A percentile compares a stretch with the other conserved stretches of the same genome.
Conservation (phyloP, 2,797 vertebrate genomes). For the Taeniopygia guttata region DNA sequence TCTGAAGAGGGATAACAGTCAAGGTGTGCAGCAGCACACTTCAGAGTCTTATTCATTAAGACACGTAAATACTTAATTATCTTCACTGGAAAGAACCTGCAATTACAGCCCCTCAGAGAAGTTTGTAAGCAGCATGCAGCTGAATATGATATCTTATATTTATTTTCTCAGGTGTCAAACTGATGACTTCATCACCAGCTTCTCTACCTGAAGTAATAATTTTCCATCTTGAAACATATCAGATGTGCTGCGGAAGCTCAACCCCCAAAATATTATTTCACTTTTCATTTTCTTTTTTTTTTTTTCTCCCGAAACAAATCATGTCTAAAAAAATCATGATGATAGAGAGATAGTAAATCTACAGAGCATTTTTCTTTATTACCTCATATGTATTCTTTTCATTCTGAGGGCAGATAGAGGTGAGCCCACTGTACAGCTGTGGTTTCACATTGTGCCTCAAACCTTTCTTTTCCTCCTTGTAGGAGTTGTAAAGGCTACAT, state of each 20-base stretch:
- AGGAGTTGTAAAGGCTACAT: background rate
- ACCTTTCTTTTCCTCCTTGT: background rate
- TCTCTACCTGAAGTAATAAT: background rate
- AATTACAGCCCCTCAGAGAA: background rate
- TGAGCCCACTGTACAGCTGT: background rate
- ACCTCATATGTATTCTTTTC: background rate
- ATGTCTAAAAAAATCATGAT: background rate
- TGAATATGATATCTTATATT: background rate
- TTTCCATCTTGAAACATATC: background rate
- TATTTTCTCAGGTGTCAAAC: background rate
- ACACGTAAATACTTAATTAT: background rate
- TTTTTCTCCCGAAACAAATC: fast-evolving
- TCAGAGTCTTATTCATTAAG: background rate
- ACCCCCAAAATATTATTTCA: background rate
- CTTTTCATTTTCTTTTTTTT: background rate
- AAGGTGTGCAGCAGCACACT: background rate
- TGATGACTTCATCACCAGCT: background rate
- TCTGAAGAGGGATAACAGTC: background rate
- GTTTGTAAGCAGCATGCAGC: background rate
- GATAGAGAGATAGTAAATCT: background rate
- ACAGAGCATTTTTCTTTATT: background rate
- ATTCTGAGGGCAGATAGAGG: background rate
- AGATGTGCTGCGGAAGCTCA: background rate
- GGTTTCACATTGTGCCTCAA: background rate
- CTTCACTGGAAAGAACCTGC: background rate